Evolutionary conservation across 1,140 invertebrate genomes (phyloP), one percentile per base, ranked within the genome.

Genomic region (Drosophila mayri): DNA sequence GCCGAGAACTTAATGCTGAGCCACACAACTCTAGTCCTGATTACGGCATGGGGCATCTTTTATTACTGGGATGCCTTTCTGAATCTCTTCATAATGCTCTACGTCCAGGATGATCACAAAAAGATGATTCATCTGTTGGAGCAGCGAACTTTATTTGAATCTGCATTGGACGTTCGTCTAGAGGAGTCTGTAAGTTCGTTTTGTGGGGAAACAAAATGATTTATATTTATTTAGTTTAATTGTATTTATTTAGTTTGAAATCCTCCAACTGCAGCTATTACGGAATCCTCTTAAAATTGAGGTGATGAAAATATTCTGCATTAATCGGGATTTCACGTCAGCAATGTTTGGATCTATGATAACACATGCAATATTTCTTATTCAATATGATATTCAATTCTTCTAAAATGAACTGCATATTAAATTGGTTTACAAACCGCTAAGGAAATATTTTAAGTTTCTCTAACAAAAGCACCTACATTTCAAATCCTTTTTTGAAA

Each of bases 301-400:
- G 5, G 12, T 76, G 0, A 12, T 76, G 74, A 4, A 44, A 1
- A 22, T 60, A 9, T 76, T 67, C 37, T 18, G 35, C 11, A 8
- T 76, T 6, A 40, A 40, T 12, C 72, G 52, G 1, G 28, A n/a
- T 5, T n/a, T 22, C 10, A 49, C 40, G 4, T 20, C 73, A 4
- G 54, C 41, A 12, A 47, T 76, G 54, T n/a, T 37, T 30, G 44
- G 55, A 22, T 76, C 74, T 22, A 0, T 76, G 4, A 35, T 67
- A 7, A 55, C 52, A 9, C 35, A 76, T 38, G 47, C 54, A 4
- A 55, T 76, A 25, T 54, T 47, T 30, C 46, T 76, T 0, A 76
- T 76, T 32, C 72, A 77, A 40, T 77, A 59, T 40, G 73, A 76
- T 0, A 52, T 77, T 12, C 18, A 77, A 28, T 32, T 76, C 43